Conservation (phyloP, 2,113 vertebrate genomes). For the Rhinoptilus africanus region DNA sequence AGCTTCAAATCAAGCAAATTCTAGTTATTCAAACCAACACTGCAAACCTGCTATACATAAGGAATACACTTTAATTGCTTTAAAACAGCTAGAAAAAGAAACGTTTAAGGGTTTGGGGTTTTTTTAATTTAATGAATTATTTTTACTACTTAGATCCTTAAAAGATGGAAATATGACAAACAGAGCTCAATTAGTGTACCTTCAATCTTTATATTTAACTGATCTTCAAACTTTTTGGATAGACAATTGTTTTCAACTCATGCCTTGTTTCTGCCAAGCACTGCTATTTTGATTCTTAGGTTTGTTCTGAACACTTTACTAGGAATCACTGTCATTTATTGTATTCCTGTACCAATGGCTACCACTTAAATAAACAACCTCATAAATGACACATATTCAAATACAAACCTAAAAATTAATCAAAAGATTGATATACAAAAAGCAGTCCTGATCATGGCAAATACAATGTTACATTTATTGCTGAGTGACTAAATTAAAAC, state of each 20-base stretch:
- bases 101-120: rapidly evolving
- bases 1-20: not conserved
- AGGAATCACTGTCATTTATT: not conserved
- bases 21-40: not conserved
- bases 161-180: not conserved
- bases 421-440: not conserved
- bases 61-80: not conserved
- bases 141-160: not conserved
- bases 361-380: not conserved
- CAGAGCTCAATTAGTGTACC: not conserved
- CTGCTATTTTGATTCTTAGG: not conserved
- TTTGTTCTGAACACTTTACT: not conserved
- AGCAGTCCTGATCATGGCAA: not conserved
- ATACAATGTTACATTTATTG: not conserved
- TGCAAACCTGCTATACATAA: not conserved
- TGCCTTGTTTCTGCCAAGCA: not conserved
- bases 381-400: not conserved
- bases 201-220: not conserved
- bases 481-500: not conserved
- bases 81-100: not conserved
- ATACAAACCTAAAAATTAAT: not conserved
- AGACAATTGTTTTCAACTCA: not conserved
- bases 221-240: not conserved
- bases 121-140: not conserved
- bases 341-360: not conserved